These are phyloP conservation scores for Malachius bipustulatus DNA, from an alignment of 2,888 invertebrate species.

Conservation along the genomic window DNA sequence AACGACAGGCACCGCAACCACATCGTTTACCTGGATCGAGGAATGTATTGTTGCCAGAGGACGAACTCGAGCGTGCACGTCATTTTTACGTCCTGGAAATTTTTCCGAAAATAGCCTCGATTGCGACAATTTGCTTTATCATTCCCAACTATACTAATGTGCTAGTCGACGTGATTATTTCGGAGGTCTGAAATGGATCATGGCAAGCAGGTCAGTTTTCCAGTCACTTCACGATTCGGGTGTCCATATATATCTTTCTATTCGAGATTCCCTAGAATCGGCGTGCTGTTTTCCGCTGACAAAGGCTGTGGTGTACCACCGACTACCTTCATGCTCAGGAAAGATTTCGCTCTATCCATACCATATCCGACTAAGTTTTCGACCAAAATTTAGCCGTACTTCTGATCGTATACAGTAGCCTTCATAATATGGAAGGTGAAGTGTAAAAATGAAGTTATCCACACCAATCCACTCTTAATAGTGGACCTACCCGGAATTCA, in stretches of 20 bases:
- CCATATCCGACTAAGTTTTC: no score
- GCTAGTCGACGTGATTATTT: not conserved
- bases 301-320: no score
- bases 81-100: not conserved
- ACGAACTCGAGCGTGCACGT: constrained; percentile 2
- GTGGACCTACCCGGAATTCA: no score
- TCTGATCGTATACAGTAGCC: no score
- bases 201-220: constrained; percentile 2
- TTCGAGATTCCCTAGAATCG: constrained; percentile 1
- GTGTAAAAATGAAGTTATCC: no score
- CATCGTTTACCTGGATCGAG: not conserved
- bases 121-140: constrained; percentile 1
- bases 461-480: no score
- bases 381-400: no score
- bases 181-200: constrained; percentile 1
- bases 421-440: no score
- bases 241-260: no score
- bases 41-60: constrained; percentile 2
- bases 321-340: no score
- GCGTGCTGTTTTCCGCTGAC: constrained; percentile 1
- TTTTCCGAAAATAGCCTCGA: not conserved
- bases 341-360: no score
- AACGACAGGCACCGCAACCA: constrained; percentile 2
- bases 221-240: constrained; percentile 1
- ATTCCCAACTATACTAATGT: not conserved